These are phyloP conservation scores for Dysmachus trigonus DNA, from an alignment of 2,888 invertebrate species.

Conservation along the genomic window DNA sequence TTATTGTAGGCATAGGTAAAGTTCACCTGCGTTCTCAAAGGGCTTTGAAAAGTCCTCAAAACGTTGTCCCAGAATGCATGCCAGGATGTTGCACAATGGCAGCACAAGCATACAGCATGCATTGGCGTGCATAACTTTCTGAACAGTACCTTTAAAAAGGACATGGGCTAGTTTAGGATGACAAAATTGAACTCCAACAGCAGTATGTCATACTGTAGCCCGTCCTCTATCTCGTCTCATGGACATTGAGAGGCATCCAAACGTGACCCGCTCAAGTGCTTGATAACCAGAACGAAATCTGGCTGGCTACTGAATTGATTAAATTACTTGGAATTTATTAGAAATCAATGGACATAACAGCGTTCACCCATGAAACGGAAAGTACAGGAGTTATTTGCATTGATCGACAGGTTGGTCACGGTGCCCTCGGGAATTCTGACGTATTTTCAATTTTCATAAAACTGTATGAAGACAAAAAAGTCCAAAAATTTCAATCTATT, in stretches of 20 bases:
- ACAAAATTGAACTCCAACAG: neutral
- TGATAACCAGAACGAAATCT: conserved; percentile 6
- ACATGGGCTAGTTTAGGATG: neutral
- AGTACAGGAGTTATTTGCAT: neutral
- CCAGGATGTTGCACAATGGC: neutral
- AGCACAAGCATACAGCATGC: neutral
- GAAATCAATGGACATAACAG: conserved; percentile 7
- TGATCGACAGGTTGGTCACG: neutral
- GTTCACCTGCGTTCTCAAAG: conserved; percentile 7
- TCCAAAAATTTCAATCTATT: neutral
- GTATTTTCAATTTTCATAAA: neutral
- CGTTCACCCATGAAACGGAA: neutral
- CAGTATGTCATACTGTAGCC: neutral
- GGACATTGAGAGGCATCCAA: neutral
- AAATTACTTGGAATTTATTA: conserved; percentile 20
- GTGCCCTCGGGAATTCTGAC: neutral
- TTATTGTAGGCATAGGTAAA: neutral
- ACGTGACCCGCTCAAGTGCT: neutral
- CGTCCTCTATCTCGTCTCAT: neutral
- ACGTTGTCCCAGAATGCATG: neutral
- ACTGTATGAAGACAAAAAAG: neutral
- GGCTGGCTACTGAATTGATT: conserved; percentile 10
- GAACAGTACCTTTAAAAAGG: neutral
- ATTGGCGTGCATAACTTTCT: neutral
- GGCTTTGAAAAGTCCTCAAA: neutral